Evolutionary conservation across 2,797 vertebrate species (phyloP), one percentile per base, ranked within the genome.

Genomic region (Argyrosomus regius): DNA sequence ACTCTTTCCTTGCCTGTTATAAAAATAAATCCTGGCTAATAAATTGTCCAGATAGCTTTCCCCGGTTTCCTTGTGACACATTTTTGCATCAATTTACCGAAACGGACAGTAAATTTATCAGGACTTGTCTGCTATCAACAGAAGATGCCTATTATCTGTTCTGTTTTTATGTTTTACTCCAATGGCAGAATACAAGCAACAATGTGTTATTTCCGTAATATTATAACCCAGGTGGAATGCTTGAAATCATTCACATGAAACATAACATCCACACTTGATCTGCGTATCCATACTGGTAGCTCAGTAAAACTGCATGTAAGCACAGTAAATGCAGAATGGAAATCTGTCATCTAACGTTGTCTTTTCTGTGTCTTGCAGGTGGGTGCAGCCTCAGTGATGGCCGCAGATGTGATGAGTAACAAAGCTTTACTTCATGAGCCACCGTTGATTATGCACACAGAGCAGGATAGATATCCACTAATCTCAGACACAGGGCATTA

Each of bases 351-450:
- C 85, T 90, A 70, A 93, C 39, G 22, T 22, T 75, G 22, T 83
- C 11, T 80, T 79, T 74, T 80, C 60, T 88, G 18, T 93, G 60
- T 90, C 57, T 93, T 92, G 45, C 93, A 96, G 95, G 95, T 96
- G 64, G 80, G 41, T 63, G 61, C 78, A 65, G 53, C 76, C 22
- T 75, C 68, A 72, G 6, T 46, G 89, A 87, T 69, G 68, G 75
- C 81, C 28, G 48, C 66, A 56, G 39, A 73, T 76, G 75, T 73
- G 91, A 89, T 90, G 88, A 94, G 93, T 93, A 93, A 88, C 80
- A 58, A 16, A 65, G 45, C 65, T 80, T 84, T 81, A 45, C 35
- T 77, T 82, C 67, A 65, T 69, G 64, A 24, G 65, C 35, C 64
- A 45, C 59, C 80, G 49, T 54, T 81, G 31, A 75, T 67, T 54